Evolutionary conservation across 2,113 vertebrate species (phyloP), one percentile per base, ranked within the genome.

Genomic region (Probosciger aterrimus): DNA sequence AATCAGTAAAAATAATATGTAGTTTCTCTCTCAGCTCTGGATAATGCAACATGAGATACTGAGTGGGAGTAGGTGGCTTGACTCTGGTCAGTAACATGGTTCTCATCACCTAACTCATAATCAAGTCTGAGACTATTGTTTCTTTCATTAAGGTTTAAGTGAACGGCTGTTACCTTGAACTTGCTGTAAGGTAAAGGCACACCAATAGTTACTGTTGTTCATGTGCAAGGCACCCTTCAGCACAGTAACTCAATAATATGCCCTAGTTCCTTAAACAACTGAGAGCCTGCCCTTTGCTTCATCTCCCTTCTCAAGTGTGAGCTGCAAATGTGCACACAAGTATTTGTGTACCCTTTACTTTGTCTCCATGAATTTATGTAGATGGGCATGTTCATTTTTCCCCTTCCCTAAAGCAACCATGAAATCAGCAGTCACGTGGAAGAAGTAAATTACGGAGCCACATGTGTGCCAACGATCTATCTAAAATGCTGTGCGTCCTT

Each of bases 101-200:
- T 92, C 74, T 78, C 25, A 65, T 82, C 78, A 94, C 50, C 78
- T 76, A 55, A 63, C 16, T 95, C 15, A 43, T 59, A 70, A 92
- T 75, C 95, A 74, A 89, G 35, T 60, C 55, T 89, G 55, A 90
- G 53, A 84, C 22, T 88, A 60, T 18, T 75, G 80, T 11, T 75
- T 96, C 88, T 92, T 92, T 95, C 69, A 76, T 87, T 89, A 88
- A 20, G 41, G 41, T 90, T 88, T 90, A 92, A 92, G 37, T 55
- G 52, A 83, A 88, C 46, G 37, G 50, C 67, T 63, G 50, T 78
- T 85, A 83, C 49, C 39, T 70, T 83, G 76, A 91, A 47, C 65
- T 55, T 71, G 39, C 81, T 75, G 31, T 59, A 81, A 94, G 86
- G 39, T 62, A 86, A 75, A 88, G 75, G 60, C 50, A 81, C 50